phyloP scores from a whole-genome alignment of 2,113 vertebrate genomes.

The Amphiprion percula region DNA sequence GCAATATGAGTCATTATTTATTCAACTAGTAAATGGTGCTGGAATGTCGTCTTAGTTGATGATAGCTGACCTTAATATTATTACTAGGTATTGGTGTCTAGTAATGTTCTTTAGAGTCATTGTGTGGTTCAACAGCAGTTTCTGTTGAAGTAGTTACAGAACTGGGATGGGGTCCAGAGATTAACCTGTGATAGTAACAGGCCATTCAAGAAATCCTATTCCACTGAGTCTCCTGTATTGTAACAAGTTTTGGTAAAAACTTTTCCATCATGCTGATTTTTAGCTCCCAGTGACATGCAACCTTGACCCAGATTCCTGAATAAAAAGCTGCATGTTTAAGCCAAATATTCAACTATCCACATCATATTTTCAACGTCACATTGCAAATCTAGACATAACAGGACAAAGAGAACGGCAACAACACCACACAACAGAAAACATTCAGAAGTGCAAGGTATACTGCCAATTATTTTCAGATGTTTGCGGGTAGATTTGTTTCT shows the following conservation, averaged over 20 bases:
- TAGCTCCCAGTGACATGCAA: not conserved
- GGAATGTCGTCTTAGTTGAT: too few species aligned
- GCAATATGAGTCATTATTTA: too few species aligned
- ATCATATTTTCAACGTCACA: constrained; percentile 36
- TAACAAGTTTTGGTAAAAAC: constrained; percentile 6
- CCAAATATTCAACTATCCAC: constrained; percentile 12
- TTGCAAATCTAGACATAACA: constrained; percentile 23
- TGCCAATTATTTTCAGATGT: constrained; percentile 63
- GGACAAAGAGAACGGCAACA: constrained; percentile 1
- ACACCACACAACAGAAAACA: constrained; percentile 18
- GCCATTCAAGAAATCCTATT: not conserved
- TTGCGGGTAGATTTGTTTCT: constrained; percentile 52
- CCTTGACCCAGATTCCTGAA: constrained; percentile 3
- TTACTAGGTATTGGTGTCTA: too few species aligned
- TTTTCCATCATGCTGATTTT: not conserved
- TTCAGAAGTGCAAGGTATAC: constrained; percentile 25
- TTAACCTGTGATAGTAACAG: not conserved
- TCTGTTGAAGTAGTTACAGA: not conserved
- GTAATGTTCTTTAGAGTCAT: too few species aligned
- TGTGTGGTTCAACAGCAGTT: too few species aligned
- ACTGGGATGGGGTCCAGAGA: not conserved
- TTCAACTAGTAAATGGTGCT: too few species aligned
- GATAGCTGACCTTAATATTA: too few species aligned
- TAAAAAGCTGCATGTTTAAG: constrained; percentile 4
- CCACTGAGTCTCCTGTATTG: not conserved